Conservation (phyloP, 2,888 invertebrate genomes). For the Leptura quadrifasciata region DNA sequence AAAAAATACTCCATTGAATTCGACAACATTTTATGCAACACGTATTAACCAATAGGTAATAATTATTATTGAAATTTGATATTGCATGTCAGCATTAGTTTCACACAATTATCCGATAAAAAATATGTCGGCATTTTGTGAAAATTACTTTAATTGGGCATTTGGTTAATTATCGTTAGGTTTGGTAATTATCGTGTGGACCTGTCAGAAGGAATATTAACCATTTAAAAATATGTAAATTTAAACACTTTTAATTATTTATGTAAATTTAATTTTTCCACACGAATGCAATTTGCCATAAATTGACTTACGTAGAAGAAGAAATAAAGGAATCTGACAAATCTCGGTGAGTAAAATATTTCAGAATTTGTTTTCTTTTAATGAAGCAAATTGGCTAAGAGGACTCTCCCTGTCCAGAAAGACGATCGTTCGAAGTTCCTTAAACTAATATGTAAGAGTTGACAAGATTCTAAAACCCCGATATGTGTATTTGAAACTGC, state of each 20-base stretch:
- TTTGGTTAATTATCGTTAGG: background rate
- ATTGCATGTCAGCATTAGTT: background rate
- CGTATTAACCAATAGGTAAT: background rate
- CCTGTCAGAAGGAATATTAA: background rate
- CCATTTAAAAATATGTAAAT: background rate
- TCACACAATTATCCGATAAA: background rate
- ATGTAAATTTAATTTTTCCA: background rate
- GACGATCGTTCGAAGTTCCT: too few species aligned
- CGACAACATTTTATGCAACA: background rate
- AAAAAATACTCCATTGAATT: background rate
- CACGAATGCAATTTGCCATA: background rate
- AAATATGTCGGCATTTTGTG: background rate
- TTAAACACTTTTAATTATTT: background rate
- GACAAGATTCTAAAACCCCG: too few species aligned
- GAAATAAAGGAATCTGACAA: too few species aligned
- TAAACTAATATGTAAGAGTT: too few species aligned
- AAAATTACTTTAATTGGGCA: constrained; percentile 1
- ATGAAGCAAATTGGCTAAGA: too few species aligned
- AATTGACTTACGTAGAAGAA: too few species aligned
- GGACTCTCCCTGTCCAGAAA: too few species aligned
- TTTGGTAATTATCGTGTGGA: background rate
- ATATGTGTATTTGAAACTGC: too few species aligned
- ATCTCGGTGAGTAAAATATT: too few species aligned
- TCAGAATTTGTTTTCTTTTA: too few species aligned
- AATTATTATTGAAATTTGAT: background rate